Evolutionary conservation across 2,888 invertebrate species (phyloP).

Genomic region (Tholera decimalis): DNA sequence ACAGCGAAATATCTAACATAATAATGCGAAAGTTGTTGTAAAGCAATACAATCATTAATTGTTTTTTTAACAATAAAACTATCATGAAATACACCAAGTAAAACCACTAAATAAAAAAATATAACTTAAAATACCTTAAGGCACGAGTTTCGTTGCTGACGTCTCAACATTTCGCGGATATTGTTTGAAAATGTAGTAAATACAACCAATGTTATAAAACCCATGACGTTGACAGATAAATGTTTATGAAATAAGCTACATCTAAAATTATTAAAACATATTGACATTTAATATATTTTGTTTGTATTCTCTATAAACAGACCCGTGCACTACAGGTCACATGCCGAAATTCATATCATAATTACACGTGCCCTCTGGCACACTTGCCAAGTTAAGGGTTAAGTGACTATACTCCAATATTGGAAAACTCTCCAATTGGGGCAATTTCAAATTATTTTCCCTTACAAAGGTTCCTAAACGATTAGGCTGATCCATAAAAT

Average conservation of each 20-base stretch:
- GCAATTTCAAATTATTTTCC: constrained; percentile 11
- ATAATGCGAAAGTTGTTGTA: not conserved
- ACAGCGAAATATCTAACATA: constrained; percentile 12
- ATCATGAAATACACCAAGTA: not conserved
- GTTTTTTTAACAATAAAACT: constrained; percentile 12
- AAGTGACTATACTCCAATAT: too few relatives aligned
- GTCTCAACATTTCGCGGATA: constrained; percentile 18
- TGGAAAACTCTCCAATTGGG: constrained; percentile 10
- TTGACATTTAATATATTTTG: too few relatives aligned
- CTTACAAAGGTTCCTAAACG: constrained; percentile 2
- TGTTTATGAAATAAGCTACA: not conserved
- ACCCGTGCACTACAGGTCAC: too few relatives aligned
- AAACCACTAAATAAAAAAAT: constrained; percentile 6
- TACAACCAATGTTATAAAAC: too few relatives aligned
- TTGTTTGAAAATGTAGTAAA: constrained; percentile 12
- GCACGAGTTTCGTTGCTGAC: constrained; percentile 12
- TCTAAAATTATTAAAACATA: not conserved
- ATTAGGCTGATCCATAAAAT: constrained; percentile 1
- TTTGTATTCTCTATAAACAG: not conserved
- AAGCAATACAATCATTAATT: constrained; percentile 8
- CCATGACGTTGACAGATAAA: not conserved
- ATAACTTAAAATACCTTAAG: constrained; percentile 9
- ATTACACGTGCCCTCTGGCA: not conserved
- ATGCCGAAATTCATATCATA: not conserved
- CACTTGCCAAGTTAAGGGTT: constrained; percentile 1